Percentiles rank a stretch among this genome's conserved stretches.
Conservation (phyloP, 2,888 invertebrate species). For the Clepsis dumicolana region DNA sequence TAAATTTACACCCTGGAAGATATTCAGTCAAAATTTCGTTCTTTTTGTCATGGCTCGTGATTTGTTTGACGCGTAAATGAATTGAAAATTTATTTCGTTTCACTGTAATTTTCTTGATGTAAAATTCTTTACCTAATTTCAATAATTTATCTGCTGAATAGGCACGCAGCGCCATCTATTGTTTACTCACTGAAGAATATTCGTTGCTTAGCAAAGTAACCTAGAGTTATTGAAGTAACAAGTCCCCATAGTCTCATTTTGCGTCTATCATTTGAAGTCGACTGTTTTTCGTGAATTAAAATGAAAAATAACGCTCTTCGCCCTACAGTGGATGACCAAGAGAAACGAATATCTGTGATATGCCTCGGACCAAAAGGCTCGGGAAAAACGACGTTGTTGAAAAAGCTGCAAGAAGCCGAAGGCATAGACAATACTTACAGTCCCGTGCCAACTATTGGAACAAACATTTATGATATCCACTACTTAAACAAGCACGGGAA, state of each 20-base stretch:
- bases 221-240: conserved; percentile 24
- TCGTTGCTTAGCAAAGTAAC: conserved; percentile 24
- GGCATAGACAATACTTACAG: conserved; percentile 91
- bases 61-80: neutral
- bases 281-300: neutral
- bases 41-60: conserved; percentile 1
- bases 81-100: neutral
- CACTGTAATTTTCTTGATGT: neutral
- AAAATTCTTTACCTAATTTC: too few species aligned
- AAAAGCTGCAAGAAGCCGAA: conserved; percentile 89
- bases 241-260: neutral
- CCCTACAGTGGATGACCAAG: conserved; percentile 71
- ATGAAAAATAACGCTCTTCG: conserved; percentile 38
- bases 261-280: neutral
- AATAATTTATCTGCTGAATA: neutral
- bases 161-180: conserved; percentile 5
- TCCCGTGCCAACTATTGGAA: conserved; percentile 93
- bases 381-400: conserved; percentile 93
- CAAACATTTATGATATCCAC: conserved; percentile 89
- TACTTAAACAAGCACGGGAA: conserved; percentile 81
- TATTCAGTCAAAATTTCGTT: neutral
- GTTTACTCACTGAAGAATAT: neutral
- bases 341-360: conserved; percentile 79
- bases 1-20: conserved; percentile 13
- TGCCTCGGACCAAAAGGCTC: conserved; percentile 93